Evolutionary conservation across 1,140 invertebrate species (phyloP).

Genomic region (Meloidogyne hapla): DNA sequence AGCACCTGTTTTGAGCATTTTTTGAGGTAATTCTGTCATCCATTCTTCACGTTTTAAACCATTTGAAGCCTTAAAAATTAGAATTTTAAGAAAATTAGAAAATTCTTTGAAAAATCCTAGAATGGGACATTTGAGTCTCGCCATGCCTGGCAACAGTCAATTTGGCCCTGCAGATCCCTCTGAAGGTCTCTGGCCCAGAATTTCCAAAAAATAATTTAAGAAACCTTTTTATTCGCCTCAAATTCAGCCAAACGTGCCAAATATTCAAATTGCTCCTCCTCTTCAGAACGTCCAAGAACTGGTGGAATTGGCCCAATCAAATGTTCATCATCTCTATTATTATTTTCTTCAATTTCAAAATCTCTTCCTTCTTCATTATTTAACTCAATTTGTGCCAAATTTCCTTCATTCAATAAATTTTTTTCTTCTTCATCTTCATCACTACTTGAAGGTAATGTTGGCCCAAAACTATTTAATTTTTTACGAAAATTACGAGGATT

Average conservation of each 20-base stretch:
- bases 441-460: slow-evolving; percentile 28
- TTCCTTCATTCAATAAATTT: neutral
- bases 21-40: slow-evolving; percentile 46
- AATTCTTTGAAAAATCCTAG: neutral
- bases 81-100: neutral
- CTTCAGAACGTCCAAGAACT: slow-evolving; percentile 8
- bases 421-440: slow-evolving; percentile 25
- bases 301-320: slow-evolving; percentile 34
- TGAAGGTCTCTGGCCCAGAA: too few relatives aligned
- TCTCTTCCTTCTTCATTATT: neutral
- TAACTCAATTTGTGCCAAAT: neutral
- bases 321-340: slow-evolving; percentile 27
- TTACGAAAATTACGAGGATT: slow-evolving; percentile 8
- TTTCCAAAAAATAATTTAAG: too few relatives aligned
- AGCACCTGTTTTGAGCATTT: slow-evolving; percentile 25
- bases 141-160: too few relatives aligned
- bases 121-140: neutral
- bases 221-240: slow-evolving; percentile 28
- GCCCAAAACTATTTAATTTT: slow-evolving; percentile 5
- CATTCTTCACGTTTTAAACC: slow-evolving; percentile 37
- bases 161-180: too few relatives aligned
- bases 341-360: neutral
- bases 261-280: slow-evolving; percentile 31
- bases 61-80: slow-evolving; percentile 20
- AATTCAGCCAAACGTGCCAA: slow-evolving; percentile 26